These are phyloP conservation scores for Oryzias curvinotus DNA, from an alignment of 2,113 vertebrate species.

Conservation along the genomic window DNA sequence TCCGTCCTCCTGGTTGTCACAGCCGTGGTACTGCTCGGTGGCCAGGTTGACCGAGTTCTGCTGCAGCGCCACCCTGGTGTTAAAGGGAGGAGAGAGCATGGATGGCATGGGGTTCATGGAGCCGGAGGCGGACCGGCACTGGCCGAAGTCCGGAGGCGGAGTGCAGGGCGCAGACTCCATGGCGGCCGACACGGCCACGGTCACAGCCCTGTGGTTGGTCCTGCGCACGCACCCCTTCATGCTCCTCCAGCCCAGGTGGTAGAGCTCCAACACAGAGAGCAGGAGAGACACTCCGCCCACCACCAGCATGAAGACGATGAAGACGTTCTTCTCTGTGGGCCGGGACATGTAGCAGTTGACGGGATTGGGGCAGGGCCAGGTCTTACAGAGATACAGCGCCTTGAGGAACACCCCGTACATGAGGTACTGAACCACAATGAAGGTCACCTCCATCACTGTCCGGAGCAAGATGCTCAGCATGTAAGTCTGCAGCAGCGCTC, in stretches of 20 bases:
- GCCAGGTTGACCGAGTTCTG: slow-evolving; percentile 90
- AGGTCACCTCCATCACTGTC: slow-evolving; percentile 90
- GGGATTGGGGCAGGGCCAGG: slow-evolving; percentile 88
- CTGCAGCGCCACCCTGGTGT: slow-evolving; percentile 85
- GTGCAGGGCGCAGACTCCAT: slow-evolving; percentile 80
- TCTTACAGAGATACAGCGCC: slow-evolving; percentile 85
- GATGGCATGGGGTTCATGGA: slow-evolving; percentile 58
- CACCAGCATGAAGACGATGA: slow-evolving; percentile 95
- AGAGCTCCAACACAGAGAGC: slow-evolving; percentile 89
- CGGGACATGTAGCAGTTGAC: slow-evolving; percentile 97
- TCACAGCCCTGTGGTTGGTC: slow-evolving; percentile 38
- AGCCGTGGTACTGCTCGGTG: slow-evolving; percentile 80
- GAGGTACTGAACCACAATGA: slow-evolving; percentile 90
- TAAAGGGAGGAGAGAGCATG: slow-evolving; percentile 83
- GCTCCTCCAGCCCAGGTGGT: slow-evolving; percentile 91
- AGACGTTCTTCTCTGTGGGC: slow-evolving; percentile 97
- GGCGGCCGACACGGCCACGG: slow-evolving; percentile 17
- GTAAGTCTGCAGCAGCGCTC: slow-evolving; percentile 89
- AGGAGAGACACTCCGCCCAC: slow-evolving; percentile 89
- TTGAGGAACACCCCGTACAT: slow-evolving; percentile 91
- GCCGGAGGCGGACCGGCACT: slow-evolving; percentile 76
- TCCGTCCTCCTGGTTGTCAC: slow-evolving; percentile 73
- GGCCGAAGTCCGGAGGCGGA: slow-evolving; percentile 88
- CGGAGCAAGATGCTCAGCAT: slow-evolving; percentile 93
- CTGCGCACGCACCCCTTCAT: slow-evolving; percentile 56